A percentile compares a stretch with the other conserved stretches of the same genome.
phyloP scores from a whole-genome alignment of 2,113 vertebrate species.

The Bambusicola thoracicus region DNA sequence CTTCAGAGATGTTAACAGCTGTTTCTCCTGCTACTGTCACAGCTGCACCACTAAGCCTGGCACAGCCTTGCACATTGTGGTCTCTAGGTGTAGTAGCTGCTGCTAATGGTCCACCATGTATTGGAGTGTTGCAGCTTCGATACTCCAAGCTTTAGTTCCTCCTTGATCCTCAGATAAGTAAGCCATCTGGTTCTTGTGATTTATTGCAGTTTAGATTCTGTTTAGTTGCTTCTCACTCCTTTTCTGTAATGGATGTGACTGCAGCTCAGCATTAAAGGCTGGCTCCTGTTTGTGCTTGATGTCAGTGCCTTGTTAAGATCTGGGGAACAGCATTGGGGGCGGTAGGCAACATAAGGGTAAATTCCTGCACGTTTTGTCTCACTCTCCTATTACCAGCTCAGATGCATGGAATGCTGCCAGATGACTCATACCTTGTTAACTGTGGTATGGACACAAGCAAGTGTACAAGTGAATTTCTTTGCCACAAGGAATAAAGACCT shows the following conservation, averaged over 20 bases:
- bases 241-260: not conserved
- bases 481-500: not conserved
- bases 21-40: slow-evolving; percentile 14
- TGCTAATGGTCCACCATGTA: not conserved
- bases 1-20: slow-evolving; percentile 30
- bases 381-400: not conserved
- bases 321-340: fast-evolving
- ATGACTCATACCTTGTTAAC: not conserved
- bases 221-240: not conserved
- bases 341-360: not conserved
- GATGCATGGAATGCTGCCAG: not conserved
- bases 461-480: not conserved
- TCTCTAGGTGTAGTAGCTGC: not conserved
- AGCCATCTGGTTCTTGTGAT: not conserved
- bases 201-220: not conserved
- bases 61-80: not conserved
- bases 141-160: not conserved
- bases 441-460: not conserved
- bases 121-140: not conserved
- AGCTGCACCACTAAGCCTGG: not conserved
- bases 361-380: not conserved
- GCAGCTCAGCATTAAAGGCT: not conserved
- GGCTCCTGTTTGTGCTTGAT: not conserved
- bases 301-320: not conserved
- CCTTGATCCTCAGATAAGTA: slow-evolving; percentile 27